A percentile compares a stretch with the other conserved stretches of the same genome.
Evolutionary conservation across 2,888 invertebrate species (phyloP).

Genomic region (Eristalis arbustorum): DNA sequence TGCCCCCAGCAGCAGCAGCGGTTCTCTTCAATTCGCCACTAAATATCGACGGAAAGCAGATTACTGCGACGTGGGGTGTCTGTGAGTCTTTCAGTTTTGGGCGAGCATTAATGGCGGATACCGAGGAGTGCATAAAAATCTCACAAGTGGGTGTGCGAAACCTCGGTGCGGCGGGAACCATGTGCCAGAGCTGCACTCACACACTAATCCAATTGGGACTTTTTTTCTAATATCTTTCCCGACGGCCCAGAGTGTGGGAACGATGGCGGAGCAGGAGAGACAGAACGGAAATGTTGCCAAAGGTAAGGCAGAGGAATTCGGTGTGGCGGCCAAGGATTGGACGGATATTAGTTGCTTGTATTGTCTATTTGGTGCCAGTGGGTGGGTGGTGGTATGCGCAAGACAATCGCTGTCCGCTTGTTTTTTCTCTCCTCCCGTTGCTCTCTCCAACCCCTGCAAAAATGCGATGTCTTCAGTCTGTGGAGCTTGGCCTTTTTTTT

Average conservation of each 20-base stretch:
- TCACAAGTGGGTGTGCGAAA: slow-evolving; percentile 49
- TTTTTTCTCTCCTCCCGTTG: background rate
- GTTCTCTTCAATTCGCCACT: slow-evolving; percentile 24
- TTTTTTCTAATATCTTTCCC: slow-evolving; percentile 10
- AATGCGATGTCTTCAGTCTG: slow-evolving; percentile 39
- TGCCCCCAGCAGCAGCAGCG: slow-evolving; percentile 2
- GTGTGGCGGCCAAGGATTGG: slow-evolving; percentile 35
- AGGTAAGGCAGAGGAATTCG: slow-evolving; percentile 10
- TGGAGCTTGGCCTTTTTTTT: slow-evolving; percentile 44
- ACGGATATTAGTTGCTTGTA: slow-evolving; percentile 51
- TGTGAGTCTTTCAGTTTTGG: background rate
- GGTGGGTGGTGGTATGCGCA: slow-evolving; percentile 54
- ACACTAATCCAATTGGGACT: background rate
- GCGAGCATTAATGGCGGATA: background rate
- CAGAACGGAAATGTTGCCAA: slow-evolving; percentile 5
- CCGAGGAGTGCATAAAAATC: slow-evolving; percentile 33
- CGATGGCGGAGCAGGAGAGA: background rate
- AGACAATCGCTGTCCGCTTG: slow-evolving; percentile 39
- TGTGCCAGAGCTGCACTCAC: background rate
- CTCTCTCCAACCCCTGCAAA: background rate
- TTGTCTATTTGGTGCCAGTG: slow-evolving; percentile 47
- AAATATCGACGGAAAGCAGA: slow-evolving; percentile 42
- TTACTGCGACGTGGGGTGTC: slow-evolving; percentile 1
- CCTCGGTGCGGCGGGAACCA: background rate
- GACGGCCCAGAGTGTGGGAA: background rate